These are phyloP conservation scores for Sisyra terminalis DNA, from an alignment of 2,888 invertebrate genomes.

Conservation along the genomic window DNA sequence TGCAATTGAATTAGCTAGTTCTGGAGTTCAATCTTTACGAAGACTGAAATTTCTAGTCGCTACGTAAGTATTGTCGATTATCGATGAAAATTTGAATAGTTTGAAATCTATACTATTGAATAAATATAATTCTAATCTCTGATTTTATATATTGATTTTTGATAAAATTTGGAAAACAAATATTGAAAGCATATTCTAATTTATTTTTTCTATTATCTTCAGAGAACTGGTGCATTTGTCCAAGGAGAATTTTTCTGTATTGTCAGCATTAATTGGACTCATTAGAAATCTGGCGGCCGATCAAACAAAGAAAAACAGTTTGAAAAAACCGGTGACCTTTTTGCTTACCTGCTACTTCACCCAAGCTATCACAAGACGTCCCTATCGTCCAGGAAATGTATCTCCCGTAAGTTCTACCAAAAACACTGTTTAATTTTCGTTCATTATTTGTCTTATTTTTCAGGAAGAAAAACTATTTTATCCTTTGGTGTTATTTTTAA, in stretches of 20 bases:
- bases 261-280: conserved; percentile 4
- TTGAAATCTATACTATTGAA: too few species aligned
- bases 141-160: too few species aligned
- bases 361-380: not conserved
- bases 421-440: not conserved
- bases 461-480: not conserved
- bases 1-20: conserved; percentile 3
- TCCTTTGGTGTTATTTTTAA: conserved; percentile 1
- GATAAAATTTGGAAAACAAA: too few species aligned
- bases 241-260: conserved; percentile 1
- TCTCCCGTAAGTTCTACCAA: not conserved
- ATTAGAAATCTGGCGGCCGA: conserved; percentile 3
- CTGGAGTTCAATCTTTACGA: not conserved
- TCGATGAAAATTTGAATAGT: not conserved
- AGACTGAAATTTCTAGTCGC: conserved; percentile 4
- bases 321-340: conserved; percentile 3
- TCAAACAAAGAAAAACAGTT: not conserved
- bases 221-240: not conserved
- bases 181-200: too few species aligned
- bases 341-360: conserved; percentile 3
- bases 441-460: not conserved
- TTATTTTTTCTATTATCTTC: not conserved
- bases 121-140: too few species aligned
- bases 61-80: not conserved
- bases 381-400: conserved; percentile 3